These are phyloP conservation scores for Syngnathus floridae DNA, from an alignment of 2,113 vertebrate genomes.

Conservation along the genomic window DNA sequence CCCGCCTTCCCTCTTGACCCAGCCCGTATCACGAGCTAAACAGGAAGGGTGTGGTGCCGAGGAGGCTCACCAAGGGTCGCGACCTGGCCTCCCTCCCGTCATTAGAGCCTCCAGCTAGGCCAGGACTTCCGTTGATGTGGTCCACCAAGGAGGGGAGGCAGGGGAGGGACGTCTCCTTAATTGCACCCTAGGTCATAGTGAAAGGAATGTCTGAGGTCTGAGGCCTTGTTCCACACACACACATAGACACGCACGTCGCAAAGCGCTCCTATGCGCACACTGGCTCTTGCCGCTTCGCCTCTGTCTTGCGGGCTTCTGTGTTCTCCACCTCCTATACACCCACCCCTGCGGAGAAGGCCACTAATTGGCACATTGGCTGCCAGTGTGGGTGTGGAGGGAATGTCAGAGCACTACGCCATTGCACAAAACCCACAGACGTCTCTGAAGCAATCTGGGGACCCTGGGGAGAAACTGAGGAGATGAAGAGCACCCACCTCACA, in stretches of 20 bases:
- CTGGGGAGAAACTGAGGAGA: constrained; percentile 51
- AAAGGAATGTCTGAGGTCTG: constrained; percentile 78
- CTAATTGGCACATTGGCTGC: constrained; percentile 79
- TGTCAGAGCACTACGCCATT: constrained; percentile 71
- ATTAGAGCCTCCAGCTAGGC: constrained; percentile 69
- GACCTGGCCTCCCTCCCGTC: constrained; percentile 68
- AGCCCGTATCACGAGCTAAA: constrained; percentile 60
- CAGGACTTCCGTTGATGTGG: constrained; percentile 73
- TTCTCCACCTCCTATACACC: constrained; percentile 67
- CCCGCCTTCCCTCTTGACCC: constrained; percentile 27
- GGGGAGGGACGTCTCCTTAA: constrained; percentile 73
- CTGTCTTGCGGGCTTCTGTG: constrained; percentile 63
- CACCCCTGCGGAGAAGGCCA: constrained; percentile 73
- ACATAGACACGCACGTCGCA: constrained; percentile 47
- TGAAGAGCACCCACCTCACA: constrained; percentile 50
- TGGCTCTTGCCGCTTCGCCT: constrained; percentile 51
- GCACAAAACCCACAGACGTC: constrained; percentile 68
- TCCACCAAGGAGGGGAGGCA: constrained; percentile 64
- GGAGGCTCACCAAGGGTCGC: constrained; percentile 70
- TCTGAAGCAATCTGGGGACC: constrained; percentile 57
- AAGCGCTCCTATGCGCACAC: constrained; percentile 48
- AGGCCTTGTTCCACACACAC: constrained; percentile 64
- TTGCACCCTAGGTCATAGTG: constrained; percentile 72
- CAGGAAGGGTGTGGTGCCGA: constrained; percentile 69
- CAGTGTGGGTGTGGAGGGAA: constrained; percentile 77